phyloP scores from a whole-genome alignment of 2,888 invertebrate species.

The Drosophila aldrichi region DNA sequence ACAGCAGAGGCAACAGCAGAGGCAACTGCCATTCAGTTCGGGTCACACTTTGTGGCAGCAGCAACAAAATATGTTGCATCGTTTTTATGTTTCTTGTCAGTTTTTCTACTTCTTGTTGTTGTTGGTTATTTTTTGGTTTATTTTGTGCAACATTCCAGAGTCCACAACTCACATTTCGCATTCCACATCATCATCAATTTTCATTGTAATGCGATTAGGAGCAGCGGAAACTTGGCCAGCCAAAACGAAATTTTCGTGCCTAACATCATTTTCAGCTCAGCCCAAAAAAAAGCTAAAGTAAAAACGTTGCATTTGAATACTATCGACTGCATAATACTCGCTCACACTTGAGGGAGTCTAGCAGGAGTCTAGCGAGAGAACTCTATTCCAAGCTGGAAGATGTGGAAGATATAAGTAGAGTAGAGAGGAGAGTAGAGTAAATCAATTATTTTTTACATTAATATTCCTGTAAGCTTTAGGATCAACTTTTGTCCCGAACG shows the following conservation, averaged over 20 bases:
- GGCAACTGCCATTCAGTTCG: slow-evolving; percentile 6
- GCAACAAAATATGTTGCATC: slow-evolving; percentile 67
- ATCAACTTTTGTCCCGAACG: too few relatives aligned
- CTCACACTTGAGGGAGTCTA: neutral
- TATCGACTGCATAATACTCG: neutral
- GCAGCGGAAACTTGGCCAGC: slow-evolving; percentile 45
- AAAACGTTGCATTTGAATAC: neutral
- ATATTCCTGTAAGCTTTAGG: too few relatives aligned
- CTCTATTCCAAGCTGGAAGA: too few relatives aligned
- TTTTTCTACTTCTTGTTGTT: neutral
- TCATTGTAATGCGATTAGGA: slow-evolving; percentile 80
- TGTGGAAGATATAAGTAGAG: too few relatives aligned
- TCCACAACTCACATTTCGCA: slow-evolving; percentile 16
- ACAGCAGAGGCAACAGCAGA: slow-evolving; percentile 28
- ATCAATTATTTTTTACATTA: too few relatives aligned
- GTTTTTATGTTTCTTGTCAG: slow-evolving; percentile 43
- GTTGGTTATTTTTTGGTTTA: neutral
- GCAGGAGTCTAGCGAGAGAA: neutral
- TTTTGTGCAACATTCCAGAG: slow-evolving; percentile 6
- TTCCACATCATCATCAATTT: slow-evolving; percentile 74
- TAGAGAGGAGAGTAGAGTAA: too few relatives aligned
- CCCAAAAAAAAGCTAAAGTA: neutral
- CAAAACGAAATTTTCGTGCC: slow-evolving; percentile 67
- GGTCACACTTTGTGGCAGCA: slow-evolving; percentile 72
- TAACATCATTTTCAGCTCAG: slow-evolving; percentile 65